A percentile compares a stretch with the other conserved stretches of the same genome.
Conservation (phyloP, 2,797 vertebrate species). For the Clarias fuscus region DNA sequence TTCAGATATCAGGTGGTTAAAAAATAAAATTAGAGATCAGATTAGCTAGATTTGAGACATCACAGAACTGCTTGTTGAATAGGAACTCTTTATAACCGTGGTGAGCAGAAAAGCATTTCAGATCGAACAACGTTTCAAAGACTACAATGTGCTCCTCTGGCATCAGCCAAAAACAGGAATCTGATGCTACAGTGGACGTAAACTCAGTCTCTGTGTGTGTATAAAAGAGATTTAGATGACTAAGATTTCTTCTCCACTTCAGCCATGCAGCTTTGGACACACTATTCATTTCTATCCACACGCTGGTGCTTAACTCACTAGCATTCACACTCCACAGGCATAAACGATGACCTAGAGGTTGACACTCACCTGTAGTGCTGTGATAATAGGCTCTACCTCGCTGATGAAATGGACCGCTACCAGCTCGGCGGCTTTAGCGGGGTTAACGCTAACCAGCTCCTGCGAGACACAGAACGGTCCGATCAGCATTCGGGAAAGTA, state of each 20-base stretch:
- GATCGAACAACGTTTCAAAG: not conserved
- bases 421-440: slow-evolving; percentile 86
- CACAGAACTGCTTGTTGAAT: not conserved
- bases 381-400: slow-evolving; percentile 80
- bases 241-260: not conserved
- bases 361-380: slow-evolving; percentile 80
- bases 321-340: not conserved
- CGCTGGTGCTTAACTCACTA: not conserved
- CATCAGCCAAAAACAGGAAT: not conserved
- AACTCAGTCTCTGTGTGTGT: not conserved
- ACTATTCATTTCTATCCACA: not conserved
- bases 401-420: slow-evolving; percentile 82
- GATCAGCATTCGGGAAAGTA: not conserved
- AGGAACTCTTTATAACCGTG: not conserved
- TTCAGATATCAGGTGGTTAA: not conserved
- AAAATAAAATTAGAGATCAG: no score
- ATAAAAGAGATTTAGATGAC: not conserved
- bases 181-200: not conserved
- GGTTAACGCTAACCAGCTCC: slow-evolving; percentile 86
- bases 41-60: not conserved
- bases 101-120: slow-evolving; percentile 9
- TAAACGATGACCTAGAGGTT: not conserved
- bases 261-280: not conserved
- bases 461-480: slow-evolving; percentile 55
- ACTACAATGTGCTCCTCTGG: not conserved